Base-by-base conservation (phyloP, 2,797 vertebrate species). In the Momotus momota region DNA sequence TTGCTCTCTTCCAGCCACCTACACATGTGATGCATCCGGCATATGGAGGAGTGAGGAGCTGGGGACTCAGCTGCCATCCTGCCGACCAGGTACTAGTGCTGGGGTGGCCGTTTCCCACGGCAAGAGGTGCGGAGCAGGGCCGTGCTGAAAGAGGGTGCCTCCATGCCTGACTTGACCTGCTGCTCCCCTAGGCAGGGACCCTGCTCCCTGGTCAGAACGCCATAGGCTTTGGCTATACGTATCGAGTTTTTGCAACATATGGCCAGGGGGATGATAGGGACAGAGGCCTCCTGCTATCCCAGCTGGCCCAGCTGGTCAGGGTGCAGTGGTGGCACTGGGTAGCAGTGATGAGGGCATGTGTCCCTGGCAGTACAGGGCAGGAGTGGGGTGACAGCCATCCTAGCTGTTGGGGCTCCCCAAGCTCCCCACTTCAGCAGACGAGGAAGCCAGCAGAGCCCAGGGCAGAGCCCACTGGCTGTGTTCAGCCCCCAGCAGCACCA, bases 31-130 rank as follows among this genome's bases (percentile, higher is more conserved):
- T 4, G 96, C 96, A 1, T 91, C 86, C 1, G 99, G 99, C 38
- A 29, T 96, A 22, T 99, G 99, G 99, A 97, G 93, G 26, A 98
- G 98, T 7, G 77, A 98, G 75, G 98, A 98, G 12, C 93, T 98
- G 35, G 98, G 98, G 21, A 96, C 87, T 38, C 91, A 91, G 14
- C 96, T 97, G 45, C 99, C 98, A 0, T 97, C 96, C 77, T 99
- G 99, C 83, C 86, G 46, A 54, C 98, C 98, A 98, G 98, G 99
- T 98, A 98, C 90, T 40, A 85, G 19, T 48, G 78, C 55, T 65
- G 69, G 54, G 46, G 18, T 0, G 2, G 31, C 23, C 5, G 1
- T 3, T 16, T 61, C 20, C 41, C 4, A 0, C 0, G 1, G 58
- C 0, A 1, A 66, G 38, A 25, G 21, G 18, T 40, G 23, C 1